These are phyloP conservation scores for Tridacna gigas DNA, from an alignment of 2,888 invertebrate genomes.

Conservation along the genomic window DNA sequence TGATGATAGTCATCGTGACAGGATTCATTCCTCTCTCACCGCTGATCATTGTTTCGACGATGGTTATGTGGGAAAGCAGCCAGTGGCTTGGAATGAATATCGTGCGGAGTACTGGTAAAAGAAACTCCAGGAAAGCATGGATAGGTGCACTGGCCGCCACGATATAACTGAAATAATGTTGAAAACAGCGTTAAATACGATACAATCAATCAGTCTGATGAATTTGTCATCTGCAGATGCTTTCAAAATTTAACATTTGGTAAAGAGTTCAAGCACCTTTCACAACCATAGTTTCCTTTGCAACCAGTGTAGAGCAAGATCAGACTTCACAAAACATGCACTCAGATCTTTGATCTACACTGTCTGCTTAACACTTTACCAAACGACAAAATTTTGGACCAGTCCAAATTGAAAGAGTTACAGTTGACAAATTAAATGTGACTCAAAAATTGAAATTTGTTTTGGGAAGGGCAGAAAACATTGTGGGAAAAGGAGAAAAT, in stretches of 20 bases:
- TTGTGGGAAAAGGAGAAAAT: neutral
- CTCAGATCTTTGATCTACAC: no score
- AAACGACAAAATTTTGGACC: no score
- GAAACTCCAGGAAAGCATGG: neutral
- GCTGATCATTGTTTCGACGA: no score
- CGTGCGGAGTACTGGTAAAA: neutral
- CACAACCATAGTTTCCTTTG: neutral
- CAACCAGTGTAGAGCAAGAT: neutral
- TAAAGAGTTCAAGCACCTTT: no score
- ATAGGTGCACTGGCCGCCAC: neutral
- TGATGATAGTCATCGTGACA: neutral
- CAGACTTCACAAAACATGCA: no score
- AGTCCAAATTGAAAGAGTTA: no score
- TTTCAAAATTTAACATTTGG: no score
- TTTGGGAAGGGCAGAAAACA: no score
- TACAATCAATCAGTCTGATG: neutral
- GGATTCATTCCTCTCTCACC: neutral
- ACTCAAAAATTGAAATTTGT: no score
- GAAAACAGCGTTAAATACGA: neutral
- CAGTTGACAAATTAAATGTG: no score
- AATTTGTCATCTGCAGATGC: no score
- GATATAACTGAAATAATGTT: neutral
- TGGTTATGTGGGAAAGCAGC: neutral
- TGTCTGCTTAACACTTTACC: no score
- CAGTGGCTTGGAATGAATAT: neutral